Conservation (phyloP, 1,140 invertebrate genomes). For the Homalodisca vitripennis region DNA sequence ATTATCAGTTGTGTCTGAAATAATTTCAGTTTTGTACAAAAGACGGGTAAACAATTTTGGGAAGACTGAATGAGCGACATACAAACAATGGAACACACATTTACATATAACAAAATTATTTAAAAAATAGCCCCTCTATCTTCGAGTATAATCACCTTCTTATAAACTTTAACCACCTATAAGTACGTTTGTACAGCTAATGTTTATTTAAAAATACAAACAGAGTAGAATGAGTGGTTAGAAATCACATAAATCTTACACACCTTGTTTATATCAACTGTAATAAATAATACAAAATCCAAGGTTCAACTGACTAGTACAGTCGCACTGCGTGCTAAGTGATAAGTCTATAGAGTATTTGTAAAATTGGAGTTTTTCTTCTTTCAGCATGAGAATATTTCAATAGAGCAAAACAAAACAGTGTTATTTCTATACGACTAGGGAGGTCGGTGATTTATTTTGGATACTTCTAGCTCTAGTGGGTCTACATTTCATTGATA, state of each 20-base stretch:
- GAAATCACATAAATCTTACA: no score
- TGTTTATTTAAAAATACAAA: no score
- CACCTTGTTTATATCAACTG: no score
- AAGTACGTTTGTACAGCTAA: no score
- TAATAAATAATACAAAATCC: no score
- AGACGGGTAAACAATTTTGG: conserved; percentile 14
- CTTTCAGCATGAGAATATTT: background rate
- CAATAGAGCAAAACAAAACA: background rate
- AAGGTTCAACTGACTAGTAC: no score
- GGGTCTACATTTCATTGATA: conserved; percentile 5
- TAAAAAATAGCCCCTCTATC: no score
- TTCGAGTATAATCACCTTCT: no score
- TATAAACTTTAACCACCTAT: no score
- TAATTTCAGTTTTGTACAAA: background rate
- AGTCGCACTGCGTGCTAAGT: no score
- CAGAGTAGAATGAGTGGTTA: no score
- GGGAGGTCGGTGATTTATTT: background rate
- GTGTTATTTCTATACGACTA: background rate
- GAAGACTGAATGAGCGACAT: conserved; percentile 21
- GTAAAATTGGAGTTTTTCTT: background rate
- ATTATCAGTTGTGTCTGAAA: background rate
- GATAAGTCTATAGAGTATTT: no score
- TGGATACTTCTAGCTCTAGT: background rate
- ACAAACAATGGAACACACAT: conserved; percentile 4
- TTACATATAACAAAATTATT: background rate